Conservation (phyloP, 2,113 vertebrate species). For the Tragulus kanchil region DNA sequence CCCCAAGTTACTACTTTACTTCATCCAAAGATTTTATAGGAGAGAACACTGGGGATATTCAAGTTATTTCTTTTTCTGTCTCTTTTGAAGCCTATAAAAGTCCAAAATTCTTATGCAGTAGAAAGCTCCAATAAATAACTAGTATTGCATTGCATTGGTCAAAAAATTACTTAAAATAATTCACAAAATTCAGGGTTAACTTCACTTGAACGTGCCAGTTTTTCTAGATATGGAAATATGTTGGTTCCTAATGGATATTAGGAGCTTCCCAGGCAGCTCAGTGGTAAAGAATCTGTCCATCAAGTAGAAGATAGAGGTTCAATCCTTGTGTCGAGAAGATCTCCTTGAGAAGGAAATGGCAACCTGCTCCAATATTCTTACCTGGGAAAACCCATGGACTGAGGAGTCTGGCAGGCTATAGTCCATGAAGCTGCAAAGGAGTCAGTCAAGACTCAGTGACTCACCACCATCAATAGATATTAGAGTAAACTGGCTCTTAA, state of each 20-base stretch:
- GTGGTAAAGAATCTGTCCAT: neutral
- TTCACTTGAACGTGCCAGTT: neutral
- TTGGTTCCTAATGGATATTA: neutral
- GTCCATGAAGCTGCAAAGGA: neutral
- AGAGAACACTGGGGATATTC: constrained; percentile 22
- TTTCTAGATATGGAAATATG: neutral
- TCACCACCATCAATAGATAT: neutral
- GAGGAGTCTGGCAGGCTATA: neutral
- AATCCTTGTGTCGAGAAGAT: neutral
- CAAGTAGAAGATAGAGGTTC: neutral
- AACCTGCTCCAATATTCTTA: neutral
- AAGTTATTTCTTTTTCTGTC: neutral
- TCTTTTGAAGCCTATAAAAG: neutral
- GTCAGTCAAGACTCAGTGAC: neutral
- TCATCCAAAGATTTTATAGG: constrained; percentile 41
- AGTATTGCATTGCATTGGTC: neutral
- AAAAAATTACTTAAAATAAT: constrained; percentile 1
- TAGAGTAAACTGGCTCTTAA: neutral
- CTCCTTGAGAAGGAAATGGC: neutral
- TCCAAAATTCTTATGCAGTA: neutral
- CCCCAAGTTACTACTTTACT: constrained; percentile 22
- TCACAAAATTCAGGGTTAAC: neutral
- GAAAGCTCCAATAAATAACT: constrained; percentile 53
- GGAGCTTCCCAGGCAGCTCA: neutral
- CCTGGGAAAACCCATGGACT: neutral